Base-by-base conservation (phyloP, 2,797 vertebrate genomes). In the Ispidina lecontei region DNA sequence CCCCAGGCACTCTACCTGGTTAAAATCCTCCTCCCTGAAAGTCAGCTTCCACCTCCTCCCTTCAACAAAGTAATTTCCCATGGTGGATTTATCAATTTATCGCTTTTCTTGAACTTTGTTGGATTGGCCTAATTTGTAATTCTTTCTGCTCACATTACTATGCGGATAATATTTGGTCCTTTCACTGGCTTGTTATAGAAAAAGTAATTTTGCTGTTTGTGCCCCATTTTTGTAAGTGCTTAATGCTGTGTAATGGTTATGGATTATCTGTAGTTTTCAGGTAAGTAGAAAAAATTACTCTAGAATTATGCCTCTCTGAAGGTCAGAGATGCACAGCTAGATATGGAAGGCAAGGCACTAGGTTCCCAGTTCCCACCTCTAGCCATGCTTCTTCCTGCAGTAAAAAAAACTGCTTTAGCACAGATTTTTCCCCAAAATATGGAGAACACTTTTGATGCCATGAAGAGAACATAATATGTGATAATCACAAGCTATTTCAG, bases 241-340 rank as follows among this genome's bases (percentile, higher is more conserved):
- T 91, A 89, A 74, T 94, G 88, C 54, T 35, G 4, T 51, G 22
- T 76, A 92, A 87, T 91, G 31, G 26, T 64, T 84, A 91, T 84
- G 68, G 86, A 79, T 92, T 92, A 86, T 33, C 60, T 29, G 29
- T 82, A 78, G 65, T 92, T 84, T 92, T 89, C 71, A 87, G 77
- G 71, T 87, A 89, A 71, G 72, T 26, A 82, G 54, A 31, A 79
- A 63, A 95, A 84, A 76, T 44, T 0, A 17, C 62, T 84, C 49
- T 62, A 79, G 81, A 89, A 85, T 71, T 89, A 78, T 33, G 7
- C 20, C 35, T 90, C 10, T 33, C 49, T 55, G 65, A 78, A 89
- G 65, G 59, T 89, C 78, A 90, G 29, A 80, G 65, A 65, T 1
- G 1, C 59, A 54, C 49, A 56, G 18, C 14, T 69, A 49, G 29